A percentile compares a stretch with the other conserved stretches of the same genome.
These are phyloP conservation scores for Apaloderma vittatum DNA, from an alignment of 2,113 vertebrate species.

Conservation along the genomic window DNA sequence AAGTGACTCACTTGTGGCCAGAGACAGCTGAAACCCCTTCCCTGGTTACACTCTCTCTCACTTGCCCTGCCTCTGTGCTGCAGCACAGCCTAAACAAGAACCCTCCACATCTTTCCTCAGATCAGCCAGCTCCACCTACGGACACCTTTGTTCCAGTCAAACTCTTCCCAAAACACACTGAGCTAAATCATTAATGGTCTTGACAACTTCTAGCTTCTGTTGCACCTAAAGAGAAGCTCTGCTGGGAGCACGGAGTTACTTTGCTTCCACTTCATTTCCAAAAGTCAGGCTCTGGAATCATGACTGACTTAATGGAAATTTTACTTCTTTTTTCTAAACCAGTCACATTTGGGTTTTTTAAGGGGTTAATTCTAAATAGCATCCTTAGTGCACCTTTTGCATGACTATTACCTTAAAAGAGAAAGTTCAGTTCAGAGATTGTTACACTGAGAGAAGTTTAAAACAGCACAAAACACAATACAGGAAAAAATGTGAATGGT, in stretches of 20 bases:
- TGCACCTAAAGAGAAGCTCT: not conserved
- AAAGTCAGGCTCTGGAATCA: not conserved
- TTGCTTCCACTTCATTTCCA: slow-evolving; percentile 3
- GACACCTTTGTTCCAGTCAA: not conserved
- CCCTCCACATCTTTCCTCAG: not conserved
- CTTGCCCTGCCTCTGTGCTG: not conserved
- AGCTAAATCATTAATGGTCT: not conserved
- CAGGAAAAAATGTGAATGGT: not conserved
- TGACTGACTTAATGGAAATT: not conserved
- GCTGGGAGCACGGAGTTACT: not conserved
- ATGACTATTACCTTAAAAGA: not conserved
- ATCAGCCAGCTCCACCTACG: not conserved
- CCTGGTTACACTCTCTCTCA: not conserved
- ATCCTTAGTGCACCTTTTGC: not conserved
- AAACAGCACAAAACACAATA: not conserved
- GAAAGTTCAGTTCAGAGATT: not conserved
- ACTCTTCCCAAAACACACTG: not conserved
- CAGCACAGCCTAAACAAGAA: not conserved
- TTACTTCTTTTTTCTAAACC: not conserved
- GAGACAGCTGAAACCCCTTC: not conserved
- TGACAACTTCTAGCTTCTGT: not conserved
- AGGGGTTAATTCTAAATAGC: not conserved
- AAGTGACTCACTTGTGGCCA: not conserved
- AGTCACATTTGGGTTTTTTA: fast-evolving
- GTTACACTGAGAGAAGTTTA: not conserved